These are phyloP conservation scores for Leptarthrus brevirostris DNA, from an alignment of 2,888 invertebrate genomes.

Conservation along the genomic window DNA sequence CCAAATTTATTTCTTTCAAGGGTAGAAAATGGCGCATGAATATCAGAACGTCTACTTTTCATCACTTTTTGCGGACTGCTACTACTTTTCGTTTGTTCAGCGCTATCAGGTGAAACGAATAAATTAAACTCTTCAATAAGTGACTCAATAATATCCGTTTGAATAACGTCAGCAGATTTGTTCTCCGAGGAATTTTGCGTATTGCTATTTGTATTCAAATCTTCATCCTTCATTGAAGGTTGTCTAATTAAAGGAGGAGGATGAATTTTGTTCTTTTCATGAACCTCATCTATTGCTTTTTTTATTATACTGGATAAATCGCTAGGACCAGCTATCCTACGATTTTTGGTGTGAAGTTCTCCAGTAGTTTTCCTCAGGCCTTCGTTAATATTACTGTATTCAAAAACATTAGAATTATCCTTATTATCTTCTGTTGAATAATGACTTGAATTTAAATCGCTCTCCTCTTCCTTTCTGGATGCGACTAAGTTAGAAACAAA, in stretches of 20 bases:
- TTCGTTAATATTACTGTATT: neutral
- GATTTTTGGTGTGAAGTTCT: slow-evolving; percentile 15
- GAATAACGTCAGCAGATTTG: too few species aligned
- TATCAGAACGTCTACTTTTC: neutral
- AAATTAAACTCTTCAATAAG: too few species aligned
- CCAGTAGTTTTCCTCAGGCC: neutral
- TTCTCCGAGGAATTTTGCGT: neutral
- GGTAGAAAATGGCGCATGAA: neutral
- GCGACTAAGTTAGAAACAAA: neutral
- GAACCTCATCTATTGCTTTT: neutral
- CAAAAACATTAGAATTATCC: neutral
- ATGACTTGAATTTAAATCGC: neutral
- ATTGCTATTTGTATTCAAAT: neutral
- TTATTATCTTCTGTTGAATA: neutral
- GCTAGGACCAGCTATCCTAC: slow-evolving; percentile 2
- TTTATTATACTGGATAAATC: neutral
- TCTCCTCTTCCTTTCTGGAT: neutral
- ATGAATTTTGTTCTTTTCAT: neutral
- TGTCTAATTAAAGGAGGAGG: neutral
- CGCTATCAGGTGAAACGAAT: too few species aligned
- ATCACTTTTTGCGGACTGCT: too few species aligned
- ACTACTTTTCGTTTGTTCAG: too few species aligned
- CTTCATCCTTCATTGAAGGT: neutral
- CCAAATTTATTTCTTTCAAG: neutral
- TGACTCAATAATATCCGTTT: neutral